These are phyloP conservation scores for Drepana arcuata DNA, from an alignment of 1,140 invertebrate species.

Conservation along the genomic window DNA sequence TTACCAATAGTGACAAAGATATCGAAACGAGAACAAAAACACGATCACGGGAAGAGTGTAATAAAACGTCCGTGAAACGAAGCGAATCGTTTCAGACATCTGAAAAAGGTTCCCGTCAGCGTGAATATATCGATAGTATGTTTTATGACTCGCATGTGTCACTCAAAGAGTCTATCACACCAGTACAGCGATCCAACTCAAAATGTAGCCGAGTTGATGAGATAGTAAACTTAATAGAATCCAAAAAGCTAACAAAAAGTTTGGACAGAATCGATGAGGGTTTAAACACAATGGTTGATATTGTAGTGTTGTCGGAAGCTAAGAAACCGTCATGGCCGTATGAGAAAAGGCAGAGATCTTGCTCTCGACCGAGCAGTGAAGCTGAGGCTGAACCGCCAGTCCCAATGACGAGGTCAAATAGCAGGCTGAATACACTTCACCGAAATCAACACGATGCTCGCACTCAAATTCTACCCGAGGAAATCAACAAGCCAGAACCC, in stretches of 20 bases:
- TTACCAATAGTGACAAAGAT: conserved; percentile 66
- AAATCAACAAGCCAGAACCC: conserved; percentile 40
- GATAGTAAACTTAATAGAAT: conserved; percentile 71
- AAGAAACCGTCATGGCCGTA: conserved; percentile 66
- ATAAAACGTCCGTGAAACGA: conserved; percentile 55
- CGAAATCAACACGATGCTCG: conserved; percentile 31
- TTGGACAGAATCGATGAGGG: conserved; percentile 84
- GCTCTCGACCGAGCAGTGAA: conserved; percentile 64
- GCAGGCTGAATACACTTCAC: conserved; percentile 31
- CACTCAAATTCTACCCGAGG: conserved; percentile 21
- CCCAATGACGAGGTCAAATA: conserved; percentile 42
- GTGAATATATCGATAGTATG: conserved; percentile 66
- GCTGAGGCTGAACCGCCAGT: conserved; percentile 51
- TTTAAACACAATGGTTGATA: conserved; percentile 80
- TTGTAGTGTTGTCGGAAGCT: conserved; percentile 74
- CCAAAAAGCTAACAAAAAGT: conserved; percentile 79
- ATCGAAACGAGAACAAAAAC: conserved; percentile 40
- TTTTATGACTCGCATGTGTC: too few relatives aligned
- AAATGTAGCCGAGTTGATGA: conserved; percentile 65
- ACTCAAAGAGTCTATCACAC: conserved; percentile 24
- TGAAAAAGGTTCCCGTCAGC: conserved; percentile 56
- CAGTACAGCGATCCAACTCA: conserved; percentile 65
- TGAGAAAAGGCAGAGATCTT: conserved; percentile 58
- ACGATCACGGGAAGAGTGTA: conserved; percentile 49
- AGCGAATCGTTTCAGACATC: conserved; percentile 70